phyloP scores from a whole-genome alignment of 2,888 invertebrate species.

The Acanthosepion esculentum region DNA sequence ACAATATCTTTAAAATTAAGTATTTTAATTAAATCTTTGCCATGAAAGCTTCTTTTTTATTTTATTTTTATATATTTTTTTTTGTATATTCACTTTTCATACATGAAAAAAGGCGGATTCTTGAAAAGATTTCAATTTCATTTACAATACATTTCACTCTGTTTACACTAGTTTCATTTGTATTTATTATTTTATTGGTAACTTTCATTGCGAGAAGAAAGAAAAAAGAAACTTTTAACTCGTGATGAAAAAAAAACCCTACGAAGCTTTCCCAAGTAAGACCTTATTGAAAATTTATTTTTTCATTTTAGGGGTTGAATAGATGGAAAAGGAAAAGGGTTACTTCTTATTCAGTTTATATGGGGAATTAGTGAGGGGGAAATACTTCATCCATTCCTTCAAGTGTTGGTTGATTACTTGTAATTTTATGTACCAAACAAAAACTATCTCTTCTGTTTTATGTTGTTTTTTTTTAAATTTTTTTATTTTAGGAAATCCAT shows the following conservation, averaged over 20 bases:
- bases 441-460: neutral
- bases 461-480: neutral
- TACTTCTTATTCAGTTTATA: neutral
- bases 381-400: neutral
- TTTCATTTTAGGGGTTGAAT: neutral
- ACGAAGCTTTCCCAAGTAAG: neutral
- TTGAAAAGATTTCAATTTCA: neutral
- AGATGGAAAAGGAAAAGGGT: neutral
- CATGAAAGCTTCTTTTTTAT: neutral
- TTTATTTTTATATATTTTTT: neutral
- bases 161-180: neutral
- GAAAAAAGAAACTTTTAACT: neutral
- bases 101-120: too few relatives aligned
- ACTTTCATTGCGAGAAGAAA: neutral
- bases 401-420: neutral
- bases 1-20: too few relatives aligned
- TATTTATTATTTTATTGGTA: neutral
- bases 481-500: neutral
- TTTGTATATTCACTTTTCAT: too few relatives aligned
- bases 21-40: too few relatives aligned
- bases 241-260: neutral
- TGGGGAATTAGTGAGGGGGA: neutral
- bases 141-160: neutral
- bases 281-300: neutral
- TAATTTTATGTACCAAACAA: neutral